A percentile compares a stretch with the other conserved stretches of the same genome.
phyloP scores from a whole-genome alignment of 2,888 invertebrate species.

The Vandiemenella viatica region DNA sequence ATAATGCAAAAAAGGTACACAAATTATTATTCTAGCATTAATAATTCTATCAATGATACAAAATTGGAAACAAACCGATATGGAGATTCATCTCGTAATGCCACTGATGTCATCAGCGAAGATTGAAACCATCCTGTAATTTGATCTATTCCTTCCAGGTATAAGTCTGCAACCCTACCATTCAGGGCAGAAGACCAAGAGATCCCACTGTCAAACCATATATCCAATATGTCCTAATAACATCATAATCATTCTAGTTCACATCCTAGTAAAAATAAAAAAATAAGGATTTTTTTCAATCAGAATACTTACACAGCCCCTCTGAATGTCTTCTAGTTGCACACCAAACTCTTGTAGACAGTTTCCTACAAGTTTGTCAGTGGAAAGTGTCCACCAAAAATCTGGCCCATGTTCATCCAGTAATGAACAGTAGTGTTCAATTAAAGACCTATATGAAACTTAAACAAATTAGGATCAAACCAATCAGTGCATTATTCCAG shows the following conservation, averaged over 20 bases:
- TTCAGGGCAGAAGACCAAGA: slow-evolving; percentile 66
- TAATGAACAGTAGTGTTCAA: slow-evolving; percentile 52
- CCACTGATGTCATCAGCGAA: slow-evolving; percentile 80
- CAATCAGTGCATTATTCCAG: background rate
- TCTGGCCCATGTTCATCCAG: slow-evolving; percentile 57
- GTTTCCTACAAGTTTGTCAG: slow-evolving; percentile 44
- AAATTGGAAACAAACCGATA: slow-evolving; percentile 26
- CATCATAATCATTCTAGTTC: no score
- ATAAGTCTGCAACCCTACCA: slow-evolving; percentile 58
- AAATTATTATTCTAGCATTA: no score
- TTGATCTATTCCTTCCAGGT: slow-evolving; percentile 91
- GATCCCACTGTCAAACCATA: slow-evolving; percentile 97
- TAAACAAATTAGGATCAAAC: background rate
- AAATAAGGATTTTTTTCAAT: no score
- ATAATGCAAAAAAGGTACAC: no score
- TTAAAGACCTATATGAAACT: slow-evolving; percentile 18
- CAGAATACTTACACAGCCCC: slow-evolving; percentile 47
- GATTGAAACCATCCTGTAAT: slow-evolving; percentile 98
- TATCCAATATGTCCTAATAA: slow-evolving; percentile 73
- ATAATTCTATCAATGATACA: no score
- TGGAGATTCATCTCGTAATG: slow-evolving; percentile 54
- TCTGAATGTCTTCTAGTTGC: slow-evolving; percentile 35
- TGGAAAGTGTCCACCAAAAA: slow-evolving; percentile 77
- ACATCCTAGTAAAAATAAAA: no score
- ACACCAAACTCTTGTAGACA: slow-evolving; percentile 34